phyloP scores from a whole-genome alignment of 2,797 vertebrate genomes.

The Squalus acanthias region DNA sequence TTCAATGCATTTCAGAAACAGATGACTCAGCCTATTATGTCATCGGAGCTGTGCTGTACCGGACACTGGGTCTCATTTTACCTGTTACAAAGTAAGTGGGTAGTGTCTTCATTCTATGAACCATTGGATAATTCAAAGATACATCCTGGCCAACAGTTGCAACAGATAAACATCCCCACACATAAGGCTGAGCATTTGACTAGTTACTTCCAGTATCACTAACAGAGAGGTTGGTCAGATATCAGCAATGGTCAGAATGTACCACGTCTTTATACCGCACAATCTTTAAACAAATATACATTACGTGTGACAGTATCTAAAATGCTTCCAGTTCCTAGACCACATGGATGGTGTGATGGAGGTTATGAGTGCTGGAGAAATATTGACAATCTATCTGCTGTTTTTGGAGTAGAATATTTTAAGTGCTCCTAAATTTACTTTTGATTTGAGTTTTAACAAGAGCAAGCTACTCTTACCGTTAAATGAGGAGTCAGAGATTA shows the following conservation, averaged over 20 bases:
- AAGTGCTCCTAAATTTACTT: background rate
- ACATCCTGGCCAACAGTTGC: no score
- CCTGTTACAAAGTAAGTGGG: constrained; percentile 78
- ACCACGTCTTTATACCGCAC: background rate
- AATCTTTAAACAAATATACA: background rate
- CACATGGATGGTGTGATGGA: background rate
- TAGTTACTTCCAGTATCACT: background rate
- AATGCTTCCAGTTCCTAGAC: background rate
- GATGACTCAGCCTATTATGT: constrained; percentile 89
- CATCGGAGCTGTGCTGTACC: constrained; percentile 88
- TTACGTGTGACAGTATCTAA: background rate
- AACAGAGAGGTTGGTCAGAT: background rate
- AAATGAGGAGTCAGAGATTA: background rate
- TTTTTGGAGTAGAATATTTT: background rate
- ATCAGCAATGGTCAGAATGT: background rate
- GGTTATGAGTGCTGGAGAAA: background rate
- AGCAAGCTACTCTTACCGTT: background rate
- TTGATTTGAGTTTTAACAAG: background rate
- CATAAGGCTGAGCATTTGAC: background rate
- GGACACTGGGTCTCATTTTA: constrained; percentile 83
- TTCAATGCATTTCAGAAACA: constrained; percentile 57
- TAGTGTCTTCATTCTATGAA: background rate
- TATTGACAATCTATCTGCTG: background rate
- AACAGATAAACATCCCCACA: background rate
- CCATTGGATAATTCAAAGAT: background rate